Percentiles rank a stretch among this genome's conserved stretches.
Conservation (phyloP, 2,797 vertebrate species). For the Pseudochirops corinnae region DNA sequence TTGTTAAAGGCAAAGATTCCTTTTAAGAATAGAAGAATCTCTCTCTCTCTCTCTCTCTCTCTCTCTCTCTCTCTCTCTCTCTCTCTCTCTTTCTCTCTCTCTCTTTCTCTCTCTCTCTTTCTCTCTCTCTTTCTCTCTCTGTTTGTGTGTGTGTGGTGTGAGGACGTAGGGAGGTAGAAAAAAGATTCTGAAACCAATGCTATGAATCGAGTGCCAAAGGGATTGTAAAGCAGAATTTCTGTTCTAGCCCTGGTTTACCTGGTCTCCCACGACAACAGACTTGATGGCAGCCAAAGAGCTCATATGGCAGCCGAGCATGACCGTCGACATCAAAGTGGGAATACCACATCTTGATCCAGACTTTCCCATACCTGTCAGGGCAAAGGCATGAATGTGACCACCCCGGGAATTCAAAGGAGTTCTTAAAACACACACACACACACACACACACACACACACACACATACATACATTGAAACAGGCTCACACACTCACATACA, state of each 20-base stretch:
- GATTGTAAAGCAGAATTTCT: slow-evolving; percentile 71
- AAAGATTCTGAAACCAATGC: not conserved
- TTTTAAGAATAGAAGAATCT: slow-evolving; percentile 24
- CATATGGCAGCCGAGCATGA: slow-evolving; percentile 87
- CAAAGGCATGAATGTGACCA: slow-evolving; percentile 88
- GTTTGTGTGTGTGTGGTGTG: not conserved
- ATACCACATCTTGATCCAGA: slow-evolving; percentile 90
- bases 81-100: too few relatives aligned
- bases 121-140: too few relatives aligned
- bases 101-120: not conserved
- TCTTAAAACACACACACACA: slow-evolving; percentile 59
- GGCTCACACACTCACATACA: slow-evolving; percentile 3
- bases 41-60: too few relatives aligned
- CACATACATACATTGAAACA: slow-evolving; percentile 48
- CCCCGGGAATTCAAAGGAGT: slow-evolving; percentile 89
- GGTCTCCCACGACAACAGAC: slow-evolving; percentile 88
- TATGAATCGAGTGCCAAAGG: slow-evolving; percentile 62
- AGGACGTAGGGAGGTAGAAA: fast-evolving
- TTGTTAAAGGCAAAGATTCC: slow-evolving; percentile 21
- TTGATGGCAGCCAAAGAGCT: slow-evolving; percentile 89
- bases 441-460: slow-evolving; percentile 38
- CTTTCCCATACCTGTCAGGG: slow-evolving; percentile 87
- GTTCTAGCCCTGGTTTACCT: slow-evolving; percentile 84
- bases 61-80: too few relatives aligned
- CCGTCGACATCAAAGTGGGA: slow-evolving; percentile 90